Percentiles rank a stretch among this genome's conserved stretches.
Evolutionary conservation across 92 coral and sea anemone genomes (phyloP).

Genomic region (Phenganax subtilis): DNA sequence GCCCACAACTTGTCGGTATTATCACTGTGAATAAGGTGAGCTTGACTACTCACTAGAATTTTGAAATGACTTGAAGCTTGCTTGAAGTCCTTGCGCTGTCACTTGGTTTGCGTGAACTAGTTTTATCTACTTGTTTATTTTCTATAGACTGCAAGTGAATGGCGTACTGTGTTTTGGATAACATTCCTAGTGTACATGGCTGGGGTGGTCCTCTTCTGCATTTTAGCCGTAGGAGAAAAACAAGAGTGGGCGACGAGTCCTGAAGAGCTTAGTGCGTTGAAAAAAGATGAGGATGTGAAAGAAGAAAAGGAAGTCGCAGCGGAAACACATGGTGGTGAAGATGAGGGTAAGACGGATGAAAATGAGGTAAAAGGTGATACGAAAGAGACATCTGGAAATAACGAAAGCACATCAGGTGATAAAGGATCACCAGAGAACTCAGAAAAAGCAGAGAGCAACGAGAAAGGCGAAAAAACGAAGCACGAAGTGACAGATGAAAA

Average conservation of each 20-base stretch:
- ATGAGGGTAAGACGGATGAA: slow-evolving; percentile 25
- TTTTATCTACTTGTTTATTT: neutral
- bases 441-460: neutral
- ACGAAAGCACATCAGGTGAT: slow-evolving; percentile 17
- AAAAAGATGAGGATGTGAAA: slow-evolving; percentile 53
- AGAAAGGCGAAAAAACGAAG: neutral
- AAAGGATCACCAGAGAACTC: slow-evolving; percentile 16
- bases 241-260: slow-evolving; percentile 87
- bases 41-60: neutral
- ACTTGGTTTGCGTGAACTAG: too few species aligned
- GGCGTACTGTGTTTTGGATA: slow-evolving; percentile 98
- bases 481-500: slow-evolving; percentile 10
- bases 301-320: slow-evolving; percentile 29
- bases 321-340: neutral
- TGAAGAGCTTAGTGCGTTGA: slow-evolving; percentile 41
- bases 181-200: slow-evolving; percentile 77
- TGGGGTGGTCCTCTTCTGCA: slow-evolving; percentile 80
- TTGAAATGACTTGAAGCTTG: neutral
- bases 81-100: too few species aligned
- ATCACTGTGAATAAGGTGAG: slow-evolving; percentile 92
- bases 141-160: slow-evolving; percentile 81
- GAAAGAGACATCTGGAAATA: slow-evolving; percentile 48
- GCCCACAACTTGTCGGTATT: slow-evolving; percentile 98
- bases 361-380: slow-evolving; percentile 49
- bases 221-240: slow-evolving; percentile 83